Percentiles rank a stretch among this genome's conserved stretches.
Evolutionary conservation across 2,888 invertebrate genomes (phyloP).

Genomic region (Xylota sylvarum): DNA sequence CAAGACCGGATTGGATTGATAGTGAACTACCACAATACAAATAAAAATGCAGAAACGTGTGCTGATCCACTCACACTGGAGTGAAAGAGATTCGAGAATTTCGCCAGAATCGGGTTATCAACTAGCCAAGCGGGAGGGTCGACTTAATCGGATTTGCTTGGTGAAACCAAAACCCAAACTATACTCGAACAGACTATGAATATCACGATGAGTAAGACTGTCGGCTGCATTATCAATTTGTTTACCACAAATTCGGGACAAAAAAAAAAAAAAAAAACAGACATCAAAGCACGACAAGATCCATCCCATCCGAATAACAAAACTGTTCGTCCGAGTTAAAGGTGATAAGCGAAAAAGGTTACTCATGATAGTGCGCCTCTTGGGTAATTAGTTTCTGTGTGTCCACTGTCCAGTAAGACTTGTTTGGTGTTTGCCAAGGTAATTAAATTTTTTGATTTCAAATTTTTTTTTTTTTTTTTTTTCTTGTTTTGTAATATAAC

Average conservation of each 20-base stretch:
- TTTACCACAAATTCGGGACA: constrained; percentile 36
- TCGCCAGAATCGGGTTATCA: constrained; percentile 54
- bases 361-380: constrained; percentile 27
- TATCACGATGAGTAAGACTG: constrained; percentile 45
- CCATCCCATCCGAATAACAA: constrained; percentile 9
- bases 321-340: constrained; percentile 35
- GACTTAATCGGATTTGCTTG: constrained; percentile 40
- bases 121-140: constrained; percentile 37
- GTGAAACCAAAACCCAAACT: constrained; percentile 53
- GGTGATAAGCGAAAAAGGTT: constrained; percentile 58
- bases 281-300: constrained; percentile 11
- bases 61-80: neutral
- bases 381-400: constrained; percentile 53
- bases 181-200: constrained; percentile 15
- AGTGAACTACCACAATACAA: constrained; percentile 32
- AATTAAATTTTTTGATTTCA: constrained; percentile 31
- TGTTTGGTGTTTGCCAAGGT: constrained; percentile 48
- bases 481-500: constrained; percentile 38
- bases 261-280: no score
- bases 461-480: constrained; percentile 35
- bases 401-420: constrained; percentile 27
- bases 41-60: constrained; percentile 10
- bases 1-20: constrained; percentile 37
- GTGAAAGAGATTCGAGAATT: neutral
- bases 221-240: constrained; percentile 45